phyloP scores from a whole-genome alignment of 2,113 vertebrate species.

The Ciconia stormi region DNA sequence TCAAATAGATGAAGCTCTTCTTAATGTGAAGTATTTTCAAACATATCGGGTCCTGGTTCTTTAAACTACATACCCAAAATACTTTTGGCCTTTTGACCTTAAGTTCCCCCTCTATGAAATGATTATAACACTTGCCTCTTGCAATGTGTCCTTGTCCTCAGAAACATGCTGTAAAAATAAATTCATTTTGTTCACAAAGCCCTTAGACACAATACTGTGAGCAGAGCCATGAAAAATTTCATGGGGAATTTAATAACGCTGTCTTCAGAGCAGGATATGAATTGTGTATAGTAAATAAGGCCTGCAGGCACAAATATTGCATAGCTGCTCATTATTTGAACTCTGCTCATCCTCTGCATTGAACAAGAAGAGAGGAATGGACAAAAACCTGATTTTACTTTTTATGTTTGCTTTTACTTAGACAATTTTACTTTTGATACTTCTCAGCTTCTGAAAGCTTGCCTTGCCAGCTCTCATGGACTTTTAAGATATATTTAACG shows the following conservation, averaged over 20 bases:
- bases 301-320: constrained; percentile 43
- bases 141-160: background rate
- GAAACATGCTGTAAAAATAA: constrained; percentile 24
- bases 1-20: background rate
- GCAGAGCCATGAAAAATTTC: constrained; percentile 19
- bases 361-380: background rate
- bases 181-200: constrained; percentile 27
- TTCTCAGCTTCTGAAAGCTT: background rate
- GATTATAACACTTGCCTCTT: background rate
- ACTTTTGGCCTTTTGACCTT: background rate
- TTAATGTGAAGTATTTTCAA: background rate
- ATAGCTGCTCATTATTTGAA: constrained; percentile 32
- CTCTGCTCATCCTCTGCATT: background rate
- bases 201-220: background rate
- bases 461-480: background rate
- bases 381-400: background rate
- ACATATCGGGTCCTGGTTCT: background rate
- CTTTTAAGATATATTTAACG: constrained; percentile 18
- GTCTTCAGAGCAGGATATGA: constrained; percentile 63
- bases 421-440: background rate
- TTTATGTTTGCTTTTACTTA: background rate
- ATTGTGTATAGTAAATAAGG: constrained; percentile 61
- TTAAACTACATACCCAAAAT: background rate
- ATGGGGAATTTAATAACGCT: constrained; percentile 50
- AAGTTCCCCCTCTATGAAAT: background rate